phyloP scores from a whole-genome alignment of 2,797 vertebrate species.

The Anableps anableps region DNA sequence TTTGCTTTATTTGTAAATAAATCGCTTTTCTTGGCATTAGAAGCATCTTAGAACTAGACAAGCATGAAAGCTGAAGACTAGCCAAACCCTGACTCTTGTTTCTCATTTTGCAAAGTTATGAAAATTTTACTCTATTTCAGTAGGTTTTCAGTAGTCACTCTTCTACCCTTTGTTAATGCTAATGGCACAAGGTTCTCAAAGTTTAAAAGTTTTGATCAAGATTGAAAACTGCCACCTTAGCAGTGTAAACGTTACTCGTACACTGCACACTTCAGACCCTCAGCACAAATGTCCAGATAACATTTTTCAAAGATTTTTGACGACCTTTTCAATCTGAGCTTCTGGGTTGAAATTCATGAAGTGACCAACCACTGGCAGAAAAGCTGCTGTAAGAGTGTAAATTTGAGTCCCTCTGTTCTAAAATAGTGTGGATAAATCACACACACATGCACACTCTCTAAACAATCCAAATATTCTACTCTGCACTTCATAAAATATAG shows the following conservation, averaged over 20 bases:
- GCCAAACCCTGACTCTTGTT: too few relatives aligned
- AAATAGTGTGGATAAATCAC: background rate
- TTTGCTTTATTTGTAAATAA: too few relatives aligned
- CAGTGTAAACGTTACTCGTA: background rate
- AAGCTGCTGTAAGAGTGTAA: background rate
- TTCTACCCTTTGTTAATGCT: background rate
- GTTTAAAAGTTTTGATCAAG: background rate
- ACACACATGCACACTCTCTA: background rate
- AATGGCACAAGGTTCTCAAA: background rate
- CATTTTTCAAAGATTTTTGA: background rate
- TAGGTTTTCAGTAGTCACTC: background rate
- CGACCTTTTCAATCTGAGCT: background rate
- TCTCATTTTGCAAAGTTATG: too few relatives aligned
- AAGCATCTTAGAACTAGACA: too few relatives aligned
- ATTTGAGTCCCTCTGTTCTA: background rate
- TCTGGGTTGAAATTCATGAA: background rate
- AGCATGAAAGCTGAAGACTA: too few relatives aligned
- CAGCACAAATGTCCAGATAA: background rate
- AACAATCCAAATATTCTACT: background rate
- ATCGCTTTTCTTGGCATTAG: too few relatives aligned
- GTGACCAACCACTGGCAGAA: background rate
- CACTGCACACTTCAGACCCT: background rate
- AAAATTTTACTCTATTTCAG: too few relatives aligned
- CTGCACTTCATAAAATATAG: background rate
- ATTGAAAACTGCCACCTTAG: background rate